Evolutionary conservation across 2,888 invertebrate genomes (phyloP).

Genomic region (Scaptomyza reducta): DNA sequence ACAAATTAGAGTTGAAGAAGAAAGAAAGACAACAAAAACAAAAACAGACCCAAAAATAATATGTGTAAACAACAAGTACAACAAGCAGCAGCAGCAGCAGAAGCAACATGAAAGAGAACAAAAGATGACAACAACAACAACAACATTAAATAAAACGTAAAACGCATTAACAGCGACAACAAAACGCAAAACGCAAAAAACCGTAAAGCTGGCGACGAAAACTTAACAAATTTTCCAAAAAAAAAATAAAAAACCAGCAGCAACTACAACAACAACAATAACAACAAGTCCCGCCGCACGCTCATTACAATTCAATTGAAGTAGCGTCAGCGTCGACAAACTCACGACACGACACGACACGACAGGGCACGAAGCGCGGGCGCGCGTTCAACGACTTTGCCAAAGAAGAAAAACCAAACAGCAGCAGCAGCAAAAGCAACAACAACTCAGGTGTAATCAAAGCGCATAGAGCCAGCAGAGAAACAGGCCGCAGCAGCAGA

Average conservation of each 20-base stretch:
- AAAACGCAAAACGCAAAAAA: conserved; percentile 65
- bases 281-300: conserved; percentile 43
- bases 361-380: conserved; percentile 52
- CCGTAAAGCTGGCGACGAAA: conserved; percentile 77
- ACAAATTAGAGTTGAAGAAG: conserved; percentile 75
- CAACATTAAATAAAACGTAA: conserved; percentile 47
- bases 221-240: conserved; percentile 75
- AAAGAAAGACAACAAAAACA: conserved; percentile 24
- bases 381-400: conserved; percentile 74
- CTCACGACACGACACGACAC: conserved; percentile 38
- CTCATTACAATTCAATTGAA: conserved; percentile 65
- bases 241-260: conserved; percentile 22
- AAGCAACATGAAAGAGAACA: conserved; percentile 23
- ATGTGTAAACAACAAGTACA: conserved; percentile 27
- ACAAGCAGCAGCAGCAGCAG: conserved; percentile 4
- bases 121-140: conserved; percentile 40
- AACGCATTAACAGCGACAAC: conserved; percentile 62
- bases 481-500: conserved; percentile 38
- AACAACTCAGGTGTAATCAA: conserved; percentile 75
- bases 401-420: conserved; percentile 75
- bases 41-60: conserved; percentile 24
- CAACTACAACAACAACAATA: conserved; percentile 14
- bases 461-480: conserved; percentile 60
- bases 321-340: conserved; percentile 50
- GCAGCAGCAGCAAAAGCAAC: conserved; percentile 58